Evolutionary conservation across 2,888 invertebrate species (phyloP).

Genomic region (Sminthurides aquaticus): DNA sequence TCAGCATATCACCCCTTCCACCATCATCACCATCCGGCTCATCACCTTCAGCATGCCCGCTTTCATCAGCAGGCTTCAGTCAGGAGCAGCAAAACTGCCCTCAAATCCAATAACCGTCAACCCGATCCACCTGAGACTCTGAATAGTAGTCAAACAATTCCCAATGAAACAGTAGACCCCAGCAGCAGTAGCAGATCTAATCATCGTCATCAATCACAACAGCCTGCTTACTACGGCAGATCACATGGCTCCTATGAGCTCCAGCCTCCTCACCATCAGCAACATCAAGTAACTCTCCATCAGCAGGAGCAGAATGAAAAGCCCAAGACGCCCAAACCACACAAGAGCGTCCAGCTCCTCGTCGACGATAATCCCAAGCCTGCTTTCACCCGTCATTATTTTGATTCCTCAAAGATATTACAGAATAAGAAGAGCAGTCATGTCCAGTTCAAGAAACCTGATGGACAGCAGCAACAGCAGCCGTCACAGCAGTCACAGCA

Average conservation of each 20-base stretch:
- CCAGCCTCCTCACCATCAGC: constrained; percentile 6
- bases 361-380: constrained; percentile 24
- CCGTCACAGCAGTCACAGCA: constrained; percentile 13
- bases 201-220: neutral
- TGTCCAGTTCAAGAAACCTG: constrained; percentile 17
- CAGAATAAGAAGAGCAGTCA: constrained; percentile 19
- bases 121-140: no score
- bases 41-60: constrained; percentile 25
- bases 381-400: constrained; percentile 41
- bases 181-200: no score
- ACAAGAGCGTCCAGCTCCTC: neutral
- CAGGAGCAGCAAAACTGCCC: neutral
- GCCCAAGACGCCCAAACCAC: neutral
- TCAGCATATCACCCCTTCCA: constrained; percentile 16
- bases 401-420: constrained; percentile 40
- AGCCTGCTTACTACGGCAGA: no score
- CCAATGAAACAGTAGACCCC: neutral
- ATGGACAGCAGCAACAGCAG: constrained; percentile 16
- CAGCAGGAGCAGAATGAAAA: constrained; percentile 8
- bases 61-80: no score
- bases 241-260: neutral
- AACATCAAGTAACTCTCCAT: neutral
- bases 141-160: no score
- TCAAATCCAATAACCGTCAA: neutral
- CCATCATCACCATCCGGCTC: constrained; percentile 26